Conservation (phyloP, 2,888 invertebrate species). For the Matsumyia berberina region DNA sequence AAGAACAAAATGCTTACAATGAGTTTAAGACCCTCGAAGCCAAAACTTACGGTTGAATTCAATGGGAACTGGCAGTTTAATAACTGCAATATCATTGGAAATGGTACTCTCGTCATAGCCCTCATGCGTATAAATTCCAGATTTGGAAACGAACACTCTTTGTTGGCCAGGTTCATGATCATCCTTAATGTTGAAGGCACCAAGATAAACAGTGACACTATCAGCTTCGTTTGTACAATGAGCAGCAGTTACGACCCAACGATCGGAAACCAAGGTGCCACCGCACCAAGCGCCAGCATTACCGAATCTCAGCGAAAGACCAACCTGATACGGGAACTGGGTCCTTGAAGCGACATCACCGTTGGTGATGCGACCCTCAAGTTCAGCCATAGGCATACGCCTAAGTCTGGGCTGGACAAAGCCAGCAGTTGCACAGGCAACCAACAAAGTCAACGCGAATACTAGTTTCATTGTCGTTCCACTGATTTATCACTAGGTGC, state of each 20-base stretch:
- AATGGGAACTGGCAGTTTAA: conserved; percentile 79
- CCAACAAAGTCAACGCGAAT: conserved; percentile 70
- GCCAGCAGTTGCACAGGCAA: conserved; percentile 73
- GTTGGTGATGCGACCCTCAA: conserved; percentile 77
- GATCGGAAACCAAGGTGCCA: conserved; percentile 78
- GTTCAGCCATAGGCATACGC: conserved; percentile 77
- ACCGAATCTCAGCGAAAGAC: conserved; percentile 63
- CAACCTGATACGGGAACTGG: conserved; percentile 76
- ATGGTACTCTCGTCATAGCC: conserved; percentile 69
- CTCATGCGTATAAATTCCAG: conserved; percentile 77
- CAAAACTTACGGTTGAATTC: conserved; percentile 81
- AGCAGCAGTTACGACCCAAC: conserved; percentile 80
- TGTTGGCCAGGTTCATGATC: conserved; percentile 76
- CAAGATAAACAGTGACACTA: conserved; percentile 77
- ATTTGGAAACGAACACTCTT: conserved; percentile 66
- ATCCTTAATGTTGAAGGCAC: conserved; percentile 76
- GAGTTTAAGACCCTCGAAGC: neutral
- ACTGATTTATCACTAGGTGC: conserved; percentile 79
- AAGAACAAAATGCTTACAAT: neutral
- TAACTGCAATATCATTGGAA: conserved; percentile 80
- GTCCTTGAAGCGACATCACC: conserved; percentile 71
- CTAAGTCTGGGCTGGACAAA: conserved; percentile 25
- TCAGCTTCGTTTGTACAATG: conserved; percentile 73
- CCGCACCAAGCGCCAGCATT: conserved; percentile 78
- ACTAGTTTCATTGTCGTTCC: conserved; percentile 79